Evolutionary conservation across 2,113 vertebrate genomes (phyloP).

Genomic region (Edolisoma coerulescens): DNA sequence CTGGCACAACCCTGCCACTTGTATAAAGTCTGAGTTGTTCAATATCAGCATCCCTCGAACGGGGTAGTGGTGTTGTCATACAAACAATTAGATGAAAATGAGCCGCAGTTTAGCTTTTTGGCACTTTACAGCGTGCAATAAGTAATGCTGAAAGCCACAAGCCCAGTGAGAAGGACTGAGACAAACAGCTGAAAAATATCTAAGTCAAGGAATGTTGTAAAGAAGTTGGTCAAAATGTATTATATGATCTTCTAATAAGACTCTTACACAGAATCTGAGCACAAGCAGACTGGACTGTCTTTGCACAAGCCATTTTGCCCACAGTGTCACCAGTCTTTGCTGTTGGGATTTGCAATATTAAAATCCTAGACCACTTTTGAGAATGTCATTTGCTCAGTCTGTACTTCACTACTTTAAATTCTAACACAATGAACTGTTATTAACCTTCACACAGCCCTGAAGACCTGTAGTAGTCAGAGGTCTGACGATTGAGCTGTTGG

Average conservation of each 20-base stretch:
- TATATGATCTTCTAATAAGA: background rate
- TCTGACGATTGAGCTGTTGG: background rate
- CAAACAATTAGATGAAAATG: background rate
- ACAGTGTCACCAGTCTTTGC: background rate
- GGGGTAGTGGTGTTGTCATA: background rate
- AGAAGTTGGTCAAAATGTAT: background rate
- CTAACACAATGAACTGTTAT: background rate
- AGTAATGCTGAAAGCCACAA: background rate
- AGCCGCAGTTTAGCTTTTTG: background rate
- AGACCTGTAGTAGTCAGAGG: background rate
- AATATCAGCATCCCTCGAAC: background rate
- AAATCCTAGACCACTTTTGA: background rate
- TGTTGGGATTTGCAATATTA: background rate
- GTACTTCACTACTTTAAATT: background rate
- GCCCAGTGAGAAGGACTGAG: background rate
- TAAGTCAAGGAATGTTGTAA: background rate
- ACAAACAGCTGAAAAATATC: background rate
- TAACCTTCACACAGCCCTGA: background rate
- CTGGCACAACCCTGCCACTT: background rate
- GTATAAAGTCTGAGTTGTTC: background rate
- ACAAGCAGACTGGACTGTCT: background rate
- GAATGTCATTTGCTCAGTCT: background rate
- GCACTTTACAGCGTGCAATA: background rate
- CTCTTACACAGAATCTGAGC: background rate
- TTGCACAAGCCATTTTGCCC: background rate